Evolutionary conservation across 2,888 invertebrate genomes (phyloP), one percentile per base, ranked within the genome.

Genomic region (Lepidocyrtinus sp.): DNA sequence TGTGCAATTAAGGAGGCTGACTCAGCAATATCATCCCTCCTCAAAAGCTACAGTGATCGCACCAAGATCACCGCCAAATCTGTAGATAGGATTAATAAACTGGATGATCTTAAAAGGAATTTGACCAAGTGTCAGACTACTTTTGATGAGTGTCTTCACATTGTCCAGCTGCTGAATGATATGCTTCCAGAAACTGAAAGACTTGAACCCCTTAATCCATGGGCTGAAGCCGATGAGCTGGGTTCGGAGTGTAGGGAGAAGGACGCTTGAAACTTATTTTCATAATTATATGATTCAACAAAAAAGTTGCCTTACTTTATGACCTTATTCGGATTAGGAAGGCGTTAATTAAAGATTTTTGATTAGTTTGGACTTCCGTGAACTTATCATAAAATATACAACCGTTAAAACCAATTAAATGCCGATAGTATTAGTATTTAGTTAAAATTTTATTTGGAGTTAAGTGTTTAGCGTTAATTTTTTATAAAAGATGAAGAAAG

Each of bases 21-120:
- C 87, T 89, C 90, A 12, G 94, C 94, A 63, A 91, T 96, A 26
- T 90, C 91, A 0, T 92, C 92, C 59, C 89, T 96, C 1, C 92
- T 95, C 86, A 90, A 91, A 9, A 88, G 90, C 1, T 92, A 94
- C 87, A 92, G 93, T 1, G 96, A 97, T 67, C 92, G 93, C 86
- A 96, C 97, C 88, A 93, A 94, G 85, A 92, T 92, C 17, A 96
- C 94, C 89, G 93, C 95, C 0, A 93, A 94, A 1, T 94, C 95
- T 89, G 94, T 95, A 0, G 97, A 97, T 87, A 92, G 96, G 65
- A 91, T 98, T 75, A 92, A 93, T 21, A 93, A 95, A 86, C 94
- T 96, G 0, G 93, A 94, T 64, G 94, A 96, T 82, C 91, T 97
- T 5, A 93, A 94, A 0, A 93, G 94, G 86, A 94, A 95, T 87